phyloP scores from a whole-genome alignment of 1,140 invertebrate species.

The Calliopsis andreniformis region DNA sequence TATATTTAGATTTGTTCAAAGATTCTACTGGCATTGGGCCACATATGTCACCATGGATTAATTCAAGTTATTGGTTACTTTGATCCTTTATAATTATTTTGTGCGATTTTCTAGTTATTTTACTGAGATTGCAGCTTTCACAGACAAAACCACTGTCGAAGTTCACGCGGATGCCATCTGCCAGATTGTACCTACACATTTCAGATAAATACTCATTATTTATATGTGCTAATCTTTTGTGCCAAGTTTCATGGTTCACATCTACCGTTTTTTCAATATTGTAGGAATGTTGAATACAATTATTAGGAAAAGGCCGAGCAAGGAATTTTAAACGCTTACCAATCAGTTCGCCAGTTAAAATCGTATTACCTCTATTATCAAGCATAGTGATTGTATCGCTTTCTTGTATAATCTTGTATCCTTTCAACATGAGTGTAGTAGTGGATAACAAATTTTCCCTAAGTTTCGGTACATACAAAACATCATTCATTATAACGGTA shows the following conservation, averaged over 20 bases:
- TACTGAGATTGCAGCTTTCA: neutral
- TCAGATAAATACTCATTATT: constrained; percentile 7
- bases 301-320: no score
- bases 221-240: constrained; percentile 11
- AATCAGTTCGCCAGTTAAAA: neutral
- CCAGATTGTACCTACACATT: neutral
- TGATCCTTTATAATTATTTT: neutral
- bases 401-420: neutral
- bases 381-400: no score
- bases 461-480: neutral
- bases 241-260: constrained; percentile 19
- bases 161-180: neutral
- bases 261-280: no score
- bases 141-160: neutral
- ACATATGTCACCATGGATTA: constrained; percentile 3
- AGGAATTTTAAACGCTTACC: constrained; percentile 3
- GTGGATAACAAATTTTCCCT: constrained; percentile 7
- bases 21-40: constrained; percentile 1
- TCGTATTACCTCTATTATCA: neutral
- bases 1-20: neutral
- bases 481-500: no score
- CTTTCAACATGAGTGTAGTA: constrained; percentile 14
- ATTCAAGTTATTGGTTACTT: constrained; percentile 7
- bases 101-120: constrained; percentile 14
- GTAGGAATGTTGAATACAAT: no score